A percentile compares a stretch with the other conserved stretches of the same genome.
Evolutionary conservation across 2,888 invertebrate species (phyloP).

Genomic region (Papilio gigon): DNA sequence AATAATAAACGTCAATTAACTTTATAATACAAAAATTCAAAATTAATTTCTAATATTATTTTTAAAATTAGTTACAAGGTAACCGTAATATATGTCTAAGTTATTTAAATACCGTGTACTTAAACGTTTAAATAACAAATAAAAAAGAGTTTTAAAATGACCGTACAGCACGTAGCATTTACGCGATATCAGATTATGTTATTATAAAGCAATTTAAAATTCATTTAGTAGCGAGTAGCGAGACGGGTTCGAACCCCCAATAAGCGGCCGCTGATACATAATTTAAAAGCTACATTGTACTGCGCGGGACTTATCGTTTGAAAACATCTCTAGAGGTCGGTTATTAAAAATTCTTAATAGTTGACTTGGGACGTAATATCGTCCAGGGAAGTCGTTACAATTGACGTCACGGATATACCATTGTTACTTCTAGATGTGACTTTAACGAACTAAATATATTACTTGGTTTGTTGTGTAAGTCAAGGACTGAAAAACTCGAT

Average conservation of each 20-base stretch:
- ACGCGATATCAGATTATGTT: constrained; percentile 27
- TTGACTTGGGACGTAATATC: constrained; percentile 53
- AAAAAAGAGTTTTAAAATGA: constrained; percentile 32
- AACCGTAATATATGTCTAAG: neutral
- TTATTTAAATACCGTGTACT: neutral
- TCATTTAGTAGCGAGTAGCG: constrained; percentile 13
- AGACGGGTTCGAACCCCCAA: constrained; percentile 34
- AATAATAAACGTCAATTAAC: too few species aligned
- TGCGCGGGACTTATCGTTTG: constrained; percentile 39
- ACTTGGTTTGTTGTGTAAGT: too few species aligned
- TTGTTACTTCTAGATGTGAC: constrained; percentile 32
- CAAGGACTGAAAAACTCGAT: too few species aligned
- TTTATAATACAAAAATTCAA: too few species aligned
- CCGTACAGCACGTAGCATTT: neutral
- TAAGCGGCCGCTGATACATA: constrained; percentile 27
- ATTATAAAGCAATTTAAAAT: constrained; percentile 35
- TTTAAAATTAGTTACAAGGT: too few species aligned
- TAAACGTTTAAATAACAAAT: neutral
- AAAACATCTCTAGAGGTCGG: constrained; percentile 47
- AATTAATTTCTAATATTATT: too few species aligned
- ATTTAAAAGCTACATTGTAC: constrained; percentile 39
- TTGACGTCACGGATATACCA: constrained; percentile 24
- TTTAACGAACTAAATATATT: neutral
- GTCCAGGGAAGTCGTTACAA: constrained; percentile 52
- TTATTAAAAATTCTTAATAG: constrained; percentile 65